Base-by-base conservation (phyloP, 1,140 invertebrate species). In the Geopemphigus sp. region DNA sequence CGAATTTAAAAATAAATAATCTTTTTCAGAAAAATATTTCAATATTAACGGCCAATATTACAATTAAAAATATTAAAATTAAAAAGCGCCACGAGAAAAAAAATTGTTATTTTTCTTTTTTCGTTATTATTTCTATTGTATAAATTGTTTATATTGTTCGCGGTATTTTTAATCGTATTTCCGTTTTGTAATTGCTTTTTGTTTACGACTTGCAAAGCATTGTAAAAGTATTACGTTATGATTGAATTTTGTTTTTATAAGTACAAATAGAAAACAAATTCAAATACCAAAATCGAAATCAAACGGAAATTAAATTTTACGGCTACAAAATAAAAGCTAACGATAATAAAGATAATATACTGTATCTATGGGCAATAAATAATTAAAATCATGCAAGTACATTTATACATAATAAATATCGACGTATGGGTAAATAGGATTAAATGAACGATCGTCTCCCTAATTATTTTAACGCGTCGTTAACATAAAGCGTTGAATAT, bases 151-250 rank as follows among this genome's bases (percentile, higher is more conserved):
- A 4, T 39, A 39, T 4, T 39, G 32, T 39, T 39, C 32, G 39
- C 12, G 14, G n/a, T 5, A 47, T 68, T 68, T 68, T 47, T n/a
- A 47, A 68, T 68, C 19, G 24, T n/a, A 68, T 68, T 47, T 68
- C 64, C 22, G 0, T 5, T 8, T 47, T 64, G 45, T 47, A 24
- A 66, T 68, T 47, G 32, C 22, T 11, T 47, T 68, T 47, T 68
- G 17, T 68, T 47, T 68, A 68, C 64, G 64, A 68, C 64, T 47
- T 47, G 22, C 64, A 47, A 68, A 24, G 19, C 64, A 22, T 68
- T 45, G 39, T 68, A 22, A 45, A 68, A 47, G 47, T n/a, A 68
- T 47, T 45, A 24, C 39, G 64, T 68, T 64, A 64, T 68, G 64
- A 68, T 68, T 47, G 39, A 47, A 45, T 68, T 68, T 47, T 14